Conservation (phyloP, 2,113 vertebrate species). For the Marmota flaviventris region DNA sequence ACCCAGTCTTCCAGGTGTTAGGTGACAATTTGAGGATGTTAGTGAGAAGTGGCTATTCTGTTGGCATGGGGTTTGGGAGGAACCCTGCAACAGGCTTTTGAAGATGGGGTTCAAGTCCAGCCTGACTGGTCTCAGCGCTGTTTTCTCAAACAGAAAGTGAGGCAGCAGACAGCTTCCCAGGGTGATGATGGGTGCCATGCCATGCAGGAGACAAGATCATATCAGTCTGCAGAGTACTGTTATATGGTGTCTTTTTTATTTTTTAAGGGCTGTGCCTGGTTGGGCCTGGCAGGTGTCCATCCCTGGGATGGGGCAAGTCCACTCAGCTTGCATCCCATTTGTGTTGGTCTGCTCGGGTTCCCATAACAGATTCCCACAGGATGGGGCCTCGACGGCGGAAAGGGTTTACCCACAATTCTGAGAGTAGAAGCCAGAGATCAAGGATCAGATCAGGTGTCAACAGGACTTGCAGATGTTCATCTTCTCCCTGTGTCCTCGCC, state of each 20-base stretch:
- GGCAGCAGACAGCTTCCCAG: neutral
- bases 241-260: neutral
- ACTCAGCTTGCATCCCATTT: neutral
- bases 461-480: neutral
- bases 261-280: neutral
- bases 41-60: neutral
- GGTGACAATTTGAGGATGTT: neutral
- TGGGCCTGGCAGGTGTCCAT: neutral
- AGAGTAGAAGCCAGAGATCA: neutral
- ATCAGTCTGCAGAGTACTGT: neutral
- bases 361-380: no score
- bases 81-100: neutral
- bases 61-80: neutral
- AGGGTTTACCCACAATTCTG: neutral
- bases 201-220: no score
- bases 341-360: neutral
- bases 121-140: neutral
- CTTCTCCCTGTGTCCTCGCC: neutral
- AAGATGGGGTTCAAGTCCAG: neutral
- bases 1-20: neutral
- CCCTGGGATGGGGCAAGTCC: neutral
- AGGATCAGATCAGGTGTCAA: no score
- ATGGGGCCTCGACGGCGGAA: no score
- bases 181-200: neutral
- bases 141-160: accelerated